Conservation (phyloP, 2,888 invertebrate species). For the Drosophila rubida region DNA sequence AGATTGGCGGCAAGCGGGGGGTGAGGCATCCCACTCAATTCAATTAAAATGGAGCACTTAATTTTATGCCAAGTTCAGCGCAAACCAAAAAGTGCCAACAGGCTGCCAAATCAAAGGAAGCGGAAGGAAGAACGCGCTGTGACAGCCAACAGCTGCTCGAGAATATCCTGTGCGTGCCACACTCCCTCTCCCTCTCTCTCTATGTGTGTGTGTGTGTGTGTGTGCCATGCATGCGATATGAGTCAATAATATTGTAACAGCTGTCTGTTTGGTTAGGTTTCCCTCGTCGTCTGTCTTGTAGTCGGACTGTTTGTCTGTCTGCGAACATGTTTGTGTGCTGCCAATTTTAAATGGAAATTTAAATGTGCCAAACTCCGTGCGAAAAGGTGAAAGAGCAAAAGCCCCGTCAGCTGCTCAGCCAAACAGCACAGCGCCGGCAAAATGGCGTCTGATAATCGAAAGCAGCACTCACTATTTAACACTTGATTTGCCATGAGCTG, state of each 20-base stretch:
- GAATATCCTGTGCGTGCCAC: conserved; percentile 32
- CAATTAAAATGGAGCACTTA: conserved; percentile 78
- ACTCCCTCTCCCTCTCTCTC: conserved; percentile 16
- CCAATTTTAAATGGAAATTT: conserved; percentile 71
- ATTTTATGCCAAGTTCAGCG: conserved; percentile 74
- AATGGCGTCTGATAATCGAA: conserved; percentile 50
- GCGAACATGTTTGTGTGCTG: conserved; percentile 36
- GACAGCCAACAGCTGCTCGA: conserved; percentile 48
- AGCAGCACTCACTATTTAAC: conserved; percentile 59
- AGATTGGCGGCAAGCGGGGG: background rate
- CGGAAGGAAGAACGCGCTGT: conserved; percentile 40
- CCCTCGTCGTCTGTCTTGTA: conserved; percentile 17
- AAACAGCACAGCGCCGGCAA: conserved; percentile 19
- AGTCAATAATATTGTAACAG: conserved; percentile 78
- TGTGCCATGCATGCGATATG: conserved; percentile 70
- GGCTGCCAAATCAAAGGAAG: conserved; percentile 60
- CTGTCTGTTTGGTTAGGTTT: conserved; percentile 63
- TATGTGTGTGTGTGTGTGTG: conserved; percentile 33
- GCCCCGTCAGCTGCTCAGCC: conserved; percentile 32
- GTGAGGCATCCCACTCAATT: conserved; percentile 54
- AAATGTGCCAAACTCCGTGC: conserved; percentile 47
- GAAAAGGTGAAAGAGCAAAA: conserved; percentile 39
- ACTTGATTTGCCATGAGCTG: conserved; percentile 51
- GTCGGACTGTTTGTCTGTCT: conserved; percentile 2
- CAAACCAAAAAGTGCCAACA: conserved; percentile 60